These are phyloP conservation scores for Drosophila busckii DNA, from an alignment of 1,140 invertebrate genomes.

Conservation along the genomic window DNA sequence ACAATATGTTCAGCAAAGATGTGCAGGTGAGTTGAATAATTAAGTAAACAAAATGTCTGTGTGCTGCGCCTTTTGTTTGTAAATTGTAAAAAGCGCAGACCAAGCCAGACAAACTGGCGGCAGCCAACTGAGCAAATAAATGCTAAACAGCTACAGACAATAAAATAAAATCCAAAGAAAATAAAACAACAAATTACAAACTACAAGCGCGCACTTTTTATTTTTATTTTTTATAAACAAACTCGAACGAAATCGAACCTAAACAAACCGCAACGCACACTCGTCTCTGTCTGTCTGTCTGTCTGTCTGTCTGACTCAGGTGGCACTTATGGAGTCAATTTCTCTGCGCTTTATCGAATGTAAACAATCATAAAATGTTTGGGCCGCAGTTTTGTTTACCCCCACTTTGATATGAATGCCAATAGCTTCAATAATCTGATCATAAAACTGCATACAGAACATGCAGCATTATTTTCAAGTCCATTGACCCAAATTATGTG, in stretches of 20 bases:
- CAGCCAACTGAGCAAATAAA: conserved; percentile 63
- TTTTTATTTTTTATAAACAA: conserved; percentile 54
- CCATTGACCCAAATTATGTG: conserved; percentile 56
- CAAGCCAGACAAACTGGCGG: conserved; percentile 63
- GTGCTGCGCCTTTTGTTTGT: conserved; percentile 41
- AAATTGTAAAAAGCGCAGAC: conserved; percentile 53
- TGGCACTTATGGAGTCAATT: conserved; percentile 65
- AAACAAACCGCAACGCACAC: conserved; percentile 44
- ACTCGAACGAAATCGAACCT: conserved; percentile 64
- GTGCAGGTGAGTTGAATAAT: conserved; percentile 82
- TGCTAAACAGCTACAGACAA: conserved; percentile 56
- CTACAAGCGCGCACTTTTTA: too few relatives aligned
- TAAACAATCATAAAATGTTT: conserved; percentile 51
- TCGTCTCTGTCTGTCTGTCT: not conserved
- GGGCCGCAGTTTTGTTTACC: conserved; percentile 46
- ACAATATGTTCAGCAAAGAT: conserved; percentile 84
- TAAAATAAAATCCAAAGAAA: conserved; percentile 50
- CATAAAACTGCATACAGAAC: conserved; percentile 14
- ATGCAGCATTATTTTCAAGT: conserved; percentile 38
- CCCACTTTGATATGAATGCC: not conserved
- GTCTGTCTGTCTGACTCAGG: conserved; percentile 36
- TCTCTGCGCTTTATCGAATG: conserved; percentile 62
- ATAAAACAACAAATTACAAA: not conserved
- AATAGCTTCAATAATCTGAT: conserved; percentile 25
- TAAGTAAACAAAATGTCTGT: conserved; percentile 48